Base-by-base conservation (phyloP, 1,140 invertebrate genomes). In the Micrasema longulum region DNA sequence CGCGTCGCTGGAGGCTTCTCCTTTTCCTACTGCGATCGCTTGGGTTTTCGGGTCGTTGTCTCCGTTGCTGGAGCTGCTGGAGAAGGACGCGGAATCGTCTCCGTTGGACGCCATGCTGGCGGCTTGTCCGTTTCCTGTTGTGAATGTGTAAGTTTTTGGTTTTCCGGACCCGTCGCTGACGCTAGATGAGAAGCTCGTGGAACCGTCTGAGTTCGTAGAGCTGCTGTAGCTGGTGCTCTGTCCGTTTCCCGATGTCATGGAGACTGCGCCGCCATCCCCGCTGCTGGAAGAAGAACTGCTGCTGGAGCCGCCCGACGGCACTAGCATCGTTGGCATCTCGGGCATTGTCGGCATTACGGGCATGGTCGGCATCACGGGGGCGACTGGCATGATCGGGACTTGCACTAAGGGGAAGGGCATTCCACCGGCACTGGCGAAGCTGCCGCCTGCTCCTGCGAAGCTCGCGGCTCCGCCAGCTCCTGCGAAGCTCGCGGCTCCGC, bases 91-190 rank as follows among this genome's bases (percentile, higher is more conserved):
- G 0, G 66, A 69, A 31, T 16, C 23, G 10, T 16, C 38, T 38
- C 36, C 38, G 36, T 57, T 36, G 1, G 7, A 18, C 3, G 74
- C 74, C 9, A 35, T 55, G 47, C 66, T 63, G 4, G 23, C 12
- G 2, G 74, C 74, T 45, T 72, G 26, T 14, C 65, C 74, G 38
- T 70, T 65, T 4, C 74, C 74, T 43, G 66, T 72, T 1, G 71
- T 67, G 36, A 52, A 76, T 5, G 74, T 76, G 31, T 50, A 57
- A 10, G 70, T 76, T 18, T 76, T 62, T 10, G 74, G 66, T 11
- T 43, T n/a, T 43, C 70, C 66, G 26, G 23, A 23, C 4, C 66
- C 70, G 5, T 76, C 62, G 35, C 60, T 70, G 18, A 48, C 62
- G 41, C 70, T 72, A 7, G 12, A 38, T 3, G 69, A 72, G 47